phyloP scores from a whole-genome alignment of 1,140 invertebrate species.

The Aradophagus sp. region DNA sequence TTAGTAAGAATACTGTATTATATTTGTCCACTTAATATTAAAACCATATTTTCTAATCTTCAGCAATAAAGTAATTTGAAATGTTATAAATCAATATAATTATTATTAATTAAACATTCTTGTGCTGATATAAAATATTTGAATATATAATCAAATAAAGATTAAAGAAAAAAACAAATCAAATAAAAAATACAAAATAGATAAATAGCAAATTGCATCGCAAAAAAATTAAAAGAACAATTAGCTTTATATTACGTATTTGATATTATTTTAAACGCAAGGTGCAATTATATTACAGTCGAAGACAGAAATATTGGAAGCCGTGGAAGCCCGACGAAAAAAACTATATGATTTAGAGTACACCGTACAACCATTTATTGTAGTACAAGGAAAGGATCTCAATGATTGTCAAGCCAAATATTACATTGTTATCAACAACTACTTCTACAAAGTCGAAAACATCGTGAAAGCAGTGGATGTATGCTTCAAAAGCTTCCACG shows the following conservation, averaged over 20 bases:
- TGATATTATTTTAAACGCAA: background rate
- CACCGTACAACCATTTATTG: slow-evolving; percentile 10
- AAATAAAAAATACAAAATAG: too few species aligned
- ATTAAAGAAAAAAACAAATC: too few species aligned
- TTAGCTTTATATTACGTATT: background rate
- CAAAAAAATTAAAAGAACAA: too few species aligned
- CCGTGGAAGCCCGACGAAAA: background rate
- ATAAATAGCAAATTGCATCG: too few species aligned
- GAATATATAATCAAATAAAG: too few species aligned
- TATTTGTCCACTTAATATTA: background rate
- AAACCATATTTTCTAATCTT: background rate
- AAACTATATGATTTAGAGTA: slow-evolving; percentile 5
- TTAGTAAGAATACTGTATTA: background rate
- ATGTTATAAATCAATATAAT: too few species aligned
- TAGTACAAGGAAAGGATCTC: slow-evolving; percentile 6
- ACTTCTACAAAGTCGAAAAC: slow-evolving; percentile 12
- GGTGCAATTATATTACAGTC: slow-evolving; percentile 6
- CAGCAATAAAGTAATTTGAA: too few species aligned
- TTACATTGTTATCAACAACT: slow-evolving; percentile 5
- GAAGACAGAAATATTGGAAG: background rate
- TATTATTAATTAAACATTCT: too few species aligned
- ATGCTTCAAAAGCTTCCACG: slow-evolving; percentile 15
- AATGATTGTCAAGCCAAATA: slow-evolving; percentile 9
- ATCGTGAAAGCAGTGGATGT: slow-evolving; percentile 18
- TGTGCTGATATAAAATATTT: too few species aligned